Percentiles rank a stretch among this genome's conserved stretches.
These are phyloP conservation scores for Adela reaumurella DNA, from an alignment of 2,888 invertebrate species.

Conservation along the genomic window DNA sequence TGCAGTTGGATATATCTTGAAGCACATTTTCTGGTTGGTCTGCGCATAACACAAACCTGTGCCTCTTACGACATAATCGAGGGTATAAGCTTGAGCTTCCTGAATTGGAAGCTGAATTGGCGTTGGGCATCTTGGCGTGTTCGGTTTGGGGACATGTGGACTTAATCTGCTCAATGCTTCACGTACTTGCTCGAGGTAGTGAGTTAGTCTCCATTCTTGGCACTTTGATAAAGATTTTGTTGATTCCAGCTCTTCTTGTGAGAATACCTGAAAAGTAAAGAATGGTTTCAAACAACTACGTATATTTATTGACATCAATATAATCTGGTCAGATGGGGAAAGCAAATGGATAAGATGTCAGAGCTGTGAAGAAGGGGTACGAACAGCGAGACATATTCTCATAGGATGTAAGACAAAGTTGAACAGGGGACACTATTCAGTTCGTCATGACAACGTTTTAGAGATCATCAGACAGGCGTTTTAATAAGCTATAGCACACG, in stretches of 20 bases:
- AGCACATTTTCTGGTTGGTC: constrained; percentile 49
- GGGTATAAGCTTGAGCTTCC: constrained; percentile 34
- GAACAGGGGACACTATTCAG: too few species aligned
- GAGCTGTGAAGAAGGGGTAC: too few species aligned
- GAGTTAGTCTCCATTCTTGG: constrained; percentile 54
- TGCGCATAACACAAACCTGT: constrained; percentile 59
- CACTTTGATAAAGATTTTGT: constrained; percentile 42
- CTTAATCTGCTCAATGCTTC: constrained; percentile 37
- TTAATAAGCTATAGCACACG: too few species aligned
- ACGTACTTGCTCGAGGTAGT: constrained; percentile 49
- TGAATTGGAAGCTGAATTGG: too few species aligned
- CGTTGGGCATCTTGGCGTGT: constrained; percentile 30
- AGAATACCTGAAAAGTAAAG: constrained; percentile 48
- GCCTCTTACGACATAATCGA: constrained; percentile 57
- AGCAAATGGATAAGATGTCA: too few species aligned
- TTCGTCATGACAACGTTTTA: too few species aligned
- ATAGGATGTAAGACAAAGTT: too few species aligned
- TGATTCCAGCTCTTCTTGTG: constrained; percentile 51
- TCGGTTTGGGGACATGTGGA: constrained; percentile 34
- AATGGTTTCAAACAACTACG: too few species aligned
- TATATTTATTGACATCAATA: too few species aligned
- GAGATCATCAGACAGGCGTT: too few species aligned
- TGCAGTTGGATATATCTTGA: constrained; percentile 57
- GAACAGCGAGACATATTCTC: too few species aligned
- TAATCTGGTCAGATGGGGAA: too few species aligned